Evolutionary conservation across 2,797 vertebrate genomes (phyloP), one percentile per base, ranked within the genome.

Genomic region (Arrhamphus sclerolepis): DNA sequence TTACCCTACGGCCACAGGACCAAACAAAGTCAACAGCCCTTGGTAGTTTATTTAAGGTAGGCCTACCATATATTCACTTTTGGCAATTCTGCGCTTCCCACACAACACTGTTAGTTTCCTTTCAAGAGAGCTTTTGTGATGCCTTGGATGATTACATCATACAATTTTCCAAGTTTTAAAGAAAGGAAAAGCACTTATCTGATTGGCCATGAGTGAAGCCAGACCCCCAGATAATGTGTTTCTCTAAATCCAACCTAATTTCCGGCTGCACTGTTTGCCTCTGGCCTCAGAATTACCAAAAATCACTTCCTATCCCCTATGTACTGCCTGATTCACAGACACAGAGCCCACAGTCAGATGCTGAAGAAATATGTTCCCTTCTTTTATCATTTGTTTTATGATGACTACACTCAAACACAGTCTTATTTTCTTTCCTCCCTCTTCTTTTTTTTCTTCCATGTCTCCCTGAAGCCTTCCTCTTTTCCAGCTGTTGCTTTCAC

Each of bases 221-320:
- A 85, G 83, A 64, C 46, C 28, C 67, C 55, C 48, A 75, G 48
- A 76, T 84, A 81, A 84, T 87, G 55, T 64, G 59, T 82, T 84
- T 77, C 66, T 84, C 70, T 56, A 77, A 78, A 84, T 79, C 62
- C 81, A 82, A 78, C 71, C 75, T 83, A 47, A 84, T 86, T 83
- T 84, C 66, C 34, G 18, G 51, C 42, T 66, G 44, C 46, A 17
- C 66, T 76, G 69, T 83, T 81, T 62, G 78, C 86, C 76, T 71
- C 75, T 24, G 70, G 81, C 65, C 16, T 54, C 42, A 16, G 62
- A 64, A 72, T 80, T 60, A 77, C 60, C 53, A 67, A 70, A 77
- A 87, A 31, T 77, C 57, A 63, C 50, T 58, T 13, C 18, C 65
- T 60, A 41, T 55, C 72, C 59, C 72, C 65, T 9, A 28, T 61